phyloP scores from a whole-genome alignment of 2,113 vertebrate species.

The Panurus biarmicus region DNA sequence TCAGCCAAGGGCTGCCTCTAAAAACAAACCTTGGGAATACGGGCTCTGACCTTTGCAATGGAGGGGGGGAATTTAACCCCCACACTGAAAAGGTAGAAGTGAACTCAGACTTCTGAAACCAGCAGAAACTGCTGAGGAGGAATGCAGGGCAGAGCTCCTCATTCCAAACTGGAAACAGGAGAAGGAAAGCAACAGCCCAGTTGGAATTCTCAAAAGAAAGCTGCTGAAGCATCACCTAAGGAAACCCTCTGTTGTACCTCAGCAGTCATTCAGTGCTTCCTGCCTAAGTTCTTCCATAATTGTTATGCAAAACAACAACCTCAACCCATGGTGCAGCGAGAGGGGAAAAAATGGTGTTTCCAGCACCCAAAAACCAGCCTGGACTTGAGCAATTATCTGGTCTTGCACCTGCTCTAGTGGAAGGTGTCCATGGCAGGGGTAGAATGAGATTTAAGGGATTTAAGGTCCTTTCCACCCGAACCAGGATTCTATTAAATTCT shows the following conservation, averaged over 20 bases:
- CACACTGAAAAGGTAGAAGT: not conserved
- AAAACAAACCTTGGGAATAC: not conserved
- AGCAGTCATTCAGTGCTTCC: accelerated
- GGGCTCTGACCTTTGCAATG: not conserved
- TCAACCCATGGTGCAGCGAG: accelerated
- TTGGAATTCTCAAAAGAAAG: not conserved
- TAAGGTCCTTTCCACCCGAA: not conserved
- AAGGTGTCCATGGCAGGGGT: not conserved
- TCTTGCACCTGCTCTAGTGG: not conserved
- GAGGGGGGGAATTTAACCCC: not conserved
- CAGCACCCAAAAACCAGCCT: not conserved
- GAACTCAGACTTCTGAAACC: not conserved
- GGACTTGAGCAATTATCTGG: not conserved
- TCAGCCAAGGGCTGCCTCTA: not conserved
- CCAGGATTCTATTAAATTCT: not conserved
- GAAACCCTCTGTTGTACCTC: no score
- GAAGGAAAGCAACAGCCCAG: not conserved
- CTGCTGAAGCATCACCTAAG: not conserved
- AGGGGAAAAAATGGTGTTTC: accelerated
- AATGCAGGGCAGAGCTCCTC: not conserved
- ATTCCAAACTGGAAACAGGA: not conserved
- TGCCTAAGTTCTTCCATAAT: accelerated
- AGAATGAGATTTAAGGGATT: not conserved
- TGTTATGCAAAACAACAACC: not conserved
- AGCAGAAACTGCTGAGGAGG: not conserved